Percentiles rank a stretch among this genome's conserved stretches.
phyloP scores from a whole-genome alignment of 30 jellyfish, hydroid and myxozoan species.

The Pseudorhiza aurosa region DNA sequence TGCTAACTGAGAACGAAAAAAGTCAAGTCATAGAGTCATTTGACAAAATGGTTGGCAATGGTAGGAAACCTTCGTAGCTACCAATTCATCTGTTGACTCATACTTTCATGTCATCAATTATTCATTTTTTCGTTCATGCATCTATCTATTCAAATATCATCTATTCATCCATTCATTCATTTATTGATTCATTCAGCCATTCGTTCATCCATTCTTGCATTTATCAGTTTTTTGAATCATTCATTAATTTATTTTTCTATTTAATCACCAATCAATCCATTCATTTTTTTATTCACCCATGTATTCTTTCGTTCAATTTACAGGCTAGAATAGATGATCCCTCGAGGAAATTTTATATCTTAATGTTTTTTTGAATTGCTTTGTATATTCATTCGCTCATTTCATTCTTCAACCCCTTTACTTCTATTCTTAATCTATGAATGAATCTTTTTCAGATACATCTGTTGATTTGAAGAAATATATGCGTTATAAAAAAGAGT shows the following conservation, averaged over 20 bases:
- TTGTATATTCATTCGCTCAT: not conserved
- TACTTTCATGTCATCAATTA: not conserved
- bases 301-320: too few species aligned
- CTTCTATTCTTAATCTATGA: not conserved
- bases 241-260: too few species aligned
- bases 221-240: too few species aligned
- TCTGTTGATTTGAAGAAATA: constrained; percentile 16
- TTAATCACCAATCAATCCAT: too few species aligned
- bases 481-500: constrained; percentile 8
- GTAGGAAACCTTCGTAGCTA: constrained; percentile 5
- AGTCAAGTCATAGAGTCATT: constrained; percentile 39
- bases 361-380: not conserved
- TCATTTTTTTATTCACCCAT: too few species aligned
- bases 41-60: constrained; percentile 74
- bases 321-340: not conserved
- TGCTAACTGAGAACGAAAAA: constrained; percentile 57
- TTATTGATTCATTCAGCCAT: not conserved
- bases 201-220: not conserved
- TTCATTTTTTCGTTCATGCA: not conserved
- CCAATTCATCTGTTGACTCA: not conserved
- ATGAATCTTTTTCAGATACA: constrained; percentile 13
- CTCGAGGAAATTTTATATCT: not conserved
- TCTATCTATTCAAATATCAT: too few species aligned
- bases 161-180: not conserved
- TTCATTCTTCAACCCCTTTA: not conserved